Evolutionary conservation across 2,113 vertebrate species (phyloP).

Genomic region (Gallinago paraguaiae): DNA sequence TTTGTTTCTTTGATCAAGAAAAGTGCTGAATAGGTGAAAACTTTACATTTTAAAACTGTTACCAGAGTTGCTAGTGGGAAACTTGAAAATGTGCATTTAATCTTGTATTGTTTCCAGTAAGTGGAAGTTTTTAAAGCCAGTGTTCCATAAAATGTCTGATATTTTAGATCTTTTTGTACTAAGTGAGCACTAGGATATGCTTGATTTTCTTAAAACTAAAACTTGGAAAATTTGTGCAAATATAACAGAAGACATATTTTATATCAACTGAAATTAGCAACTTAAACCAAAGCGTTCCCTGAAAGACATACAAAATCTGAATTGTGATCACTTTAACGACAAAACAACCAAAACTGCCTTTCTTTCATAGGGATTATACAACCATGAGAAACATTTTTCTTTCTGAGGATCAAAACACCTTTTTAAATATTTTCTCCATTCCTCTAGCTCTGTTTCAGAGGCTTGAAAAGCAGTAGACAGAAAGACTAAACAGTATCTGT

Average conservation of each 20-base stretch:
- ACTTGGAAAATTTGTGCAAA: background rate
- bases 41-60: background rate
- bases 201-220: background rate
- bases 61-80: background rate
- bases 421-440: background rate
- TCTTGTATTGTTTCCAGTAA: rapidly evolving
- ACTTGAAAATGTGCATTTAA: background rate
- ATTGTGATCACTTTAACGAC: background rate
- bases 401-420: background rate
- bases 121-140: background rate
- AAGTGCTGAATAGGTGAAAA: background rate
- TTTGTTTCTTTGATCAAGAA: background rate
- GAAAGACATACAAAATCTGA: background rate
- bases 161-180: background rate
- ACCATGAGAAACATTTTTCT: background rate
- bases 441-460: background rate
- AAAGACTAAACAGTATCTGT: background rate
- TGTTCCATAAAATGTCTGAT: background rate
- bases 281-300: background rate
- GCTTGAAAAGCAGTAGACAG: background rate
- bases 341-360: background rate
- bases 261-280: background rate
- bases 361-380: background rate
- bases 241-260: background rate
- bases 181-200: background rate